Percentiles rank a stretch among this genome's conserved stretches.
phyloP scores from a whole-genome alignment of 2,113 vertebrate genomes.

The Toxotes jaculatrix region DNA sequence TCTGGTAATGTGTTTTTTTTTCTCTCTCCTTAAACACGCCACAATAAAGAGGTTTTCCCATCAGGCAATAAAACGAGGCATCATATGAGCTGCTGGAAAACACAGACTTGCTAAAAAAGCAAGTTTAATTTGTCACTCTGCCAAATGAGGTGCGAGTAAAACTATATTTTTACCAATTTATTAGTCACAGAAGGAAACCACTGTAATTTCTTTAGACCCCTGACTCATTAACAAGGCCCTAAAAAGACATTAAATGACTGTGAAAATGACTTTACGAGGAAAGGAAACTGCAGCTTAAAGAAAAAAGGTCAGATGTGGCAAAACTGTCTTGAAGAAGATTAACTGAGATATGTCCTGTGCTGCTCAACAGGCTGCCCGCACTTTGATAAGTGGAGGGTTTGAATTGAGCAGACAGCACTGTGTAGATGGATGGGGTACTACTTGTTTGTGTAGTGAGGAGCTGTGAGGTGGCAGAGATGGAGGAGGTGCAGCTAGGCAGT shows the following conservation, averaged over 20 bases:
- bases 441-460: not conserved
- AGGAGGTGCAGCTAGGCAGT: constrained; percentile 35
- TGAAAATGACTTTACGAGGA: constrained; percentile 43
- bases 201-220: constrained; percentile 40
- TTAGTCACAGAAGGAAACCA: constrained; percentile 57
- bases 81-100: constrained; percentile 47
- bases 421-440: constrained; percentile 3
- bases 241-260: constrained; percentile 45
- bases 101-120: constrained; percentile 38
- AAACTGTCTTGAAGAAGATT: constrained; percentile 1
- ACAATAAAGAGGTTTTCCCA: constrained; percentile 66
- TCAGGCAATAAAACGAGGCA: constrained; percentile 50
- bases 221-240: constrained; percentile 55
- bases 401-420: not conserved
- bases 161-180: constrained; percentile 65
- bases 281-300: constrained; percentile 15
- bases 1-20: constrained; percentile 32
- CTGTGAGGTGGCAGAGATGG: constrained; percentile 54
- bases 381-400: constrained; percentile 23
- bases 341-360: constrained; percentile 1
- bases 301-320: constrained; percentile 19
- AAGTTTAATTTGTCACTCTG: constrained; percentile 61
- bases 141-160: constrained; percentile 54
- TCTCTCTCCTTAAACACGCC: constrained; percentile 11
- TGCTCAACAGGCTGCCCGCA: constrained; percentile 28